Evolutionary conservation across 2,888 invertebrate species (phyloP).

Genomic region (Papilio elwesi): DNA sequence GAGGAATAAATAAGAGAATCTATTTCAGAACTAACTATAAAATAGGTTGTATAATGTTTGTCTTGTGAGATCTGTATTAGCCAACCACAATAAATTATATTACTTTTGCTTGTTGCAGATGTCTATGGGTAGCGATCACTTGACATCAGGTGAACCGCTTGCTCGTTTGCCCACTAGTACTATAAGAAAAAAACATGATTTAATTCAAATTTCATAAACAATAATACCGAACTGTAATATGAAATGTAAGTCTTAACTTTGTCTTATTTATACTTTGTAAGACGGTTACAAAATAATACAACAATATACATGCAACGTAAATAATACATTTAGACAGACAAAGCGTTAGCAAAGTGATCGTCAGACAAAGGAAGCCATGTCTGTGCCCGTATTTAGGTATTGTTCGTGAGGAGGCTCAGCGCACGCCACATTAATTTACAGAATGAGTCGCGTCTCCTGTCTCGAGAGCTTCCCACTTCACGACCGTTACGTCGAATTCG

Average conservation of each 20-base stretch:
- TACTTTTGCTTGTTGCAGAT: no score
- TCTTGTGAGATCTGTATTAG: no score
- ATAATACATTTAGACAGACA: constrained; percentile 21
- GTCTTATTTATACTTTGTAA: no score
- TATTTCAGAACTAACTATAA: no score
- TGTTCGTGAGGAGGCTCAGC: constrained; percentile 39
- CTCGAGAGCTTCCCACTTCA: constrained; percentile 37
- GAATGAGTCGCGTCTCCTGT: constrained; percentile 36
- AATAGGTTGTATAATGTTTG: no score
- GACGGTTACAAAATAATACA: background rate
- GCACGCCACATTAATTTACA: constrained; percentile 39
- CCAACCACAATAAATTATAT: no score
- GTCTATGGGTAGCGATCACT: no score
- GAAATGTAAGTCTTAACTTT: background rate
- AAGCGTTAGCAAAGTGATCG: constrained; percentile 14
- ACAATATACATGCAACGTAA: background rate
- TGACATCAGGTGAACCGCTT: no score
- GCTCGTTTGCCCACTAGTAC: no score
- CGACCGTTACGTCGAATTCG: constrained; percentile 21
- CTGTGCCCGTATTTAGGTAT: constrained; percentile 35
- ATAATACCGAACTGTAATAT: background rate
- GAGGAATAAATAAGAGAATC: no score
- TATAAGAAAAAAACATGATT: no score
- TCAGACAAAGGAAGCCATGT: constrained; percentile 36
- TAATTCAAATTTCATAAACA: background rate